These are phyloP conservation scores for Hydropotes inermis DNA, from an alignment of 2,113 vertebrate genomes.

Conservation along the genomic window DNA sequence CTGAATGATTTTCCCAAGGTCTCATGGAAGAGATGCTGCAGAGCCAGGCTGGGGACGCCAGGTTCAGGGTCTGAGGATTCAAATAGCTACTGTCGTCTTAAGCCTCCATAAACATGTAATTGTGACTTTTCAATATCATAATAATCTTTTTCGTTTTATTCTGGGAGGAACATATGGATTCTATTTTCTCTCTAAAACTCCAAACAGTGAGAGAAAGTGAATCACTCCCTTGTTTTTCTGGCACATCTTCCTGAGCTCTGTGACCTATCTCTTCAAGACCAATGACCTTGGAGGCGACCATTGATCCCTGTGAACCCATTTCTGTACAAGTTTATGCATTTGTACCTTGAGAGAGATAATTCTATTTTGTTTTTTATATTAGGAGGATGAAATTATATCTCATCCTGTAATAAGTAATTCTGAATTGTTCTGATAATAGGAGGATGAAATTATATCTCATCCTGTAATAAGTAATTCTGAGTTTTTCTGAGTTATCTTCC, in stretches of 20 bases:
- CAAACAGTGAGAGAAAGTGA: not conserved
- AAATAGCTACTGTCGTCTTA: not conserved
- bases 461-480: not conserved
- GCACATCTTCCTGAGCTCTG: no score
- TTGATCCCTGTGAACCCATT: not conserved
- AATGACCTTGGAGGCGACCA: not conserved
- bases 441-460: not conserved
- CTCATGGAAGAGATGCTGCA: not conserved
- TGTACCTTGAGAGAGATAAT: not conserved
- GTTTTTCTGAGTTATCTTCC: not conserved
- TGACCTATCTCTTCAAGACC: not conserved
- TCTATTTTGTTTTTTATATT: not conserved
- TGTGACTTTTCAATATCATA: not conserved
- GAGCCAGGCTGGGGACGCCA: not conserved
- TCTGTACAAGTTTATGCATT: not conserved
- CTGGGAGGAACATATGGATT: not conserved
- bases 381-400: not conserved
- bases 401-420: not conserved
- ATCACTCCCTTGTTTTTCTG: not conserved
- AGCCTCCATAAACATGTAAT: not conserved
- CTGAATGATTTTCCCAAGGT: not conserved
- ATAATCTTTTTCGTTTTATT: not conserved
- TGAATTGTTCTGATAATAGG: not conserved
- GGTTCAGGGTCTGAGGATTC: not conserved
- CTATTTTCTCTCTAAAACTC: not conserved